Conservation (phyloP, 2,888 invertebrate genomes). For the Drosophila atripex region DNA sequence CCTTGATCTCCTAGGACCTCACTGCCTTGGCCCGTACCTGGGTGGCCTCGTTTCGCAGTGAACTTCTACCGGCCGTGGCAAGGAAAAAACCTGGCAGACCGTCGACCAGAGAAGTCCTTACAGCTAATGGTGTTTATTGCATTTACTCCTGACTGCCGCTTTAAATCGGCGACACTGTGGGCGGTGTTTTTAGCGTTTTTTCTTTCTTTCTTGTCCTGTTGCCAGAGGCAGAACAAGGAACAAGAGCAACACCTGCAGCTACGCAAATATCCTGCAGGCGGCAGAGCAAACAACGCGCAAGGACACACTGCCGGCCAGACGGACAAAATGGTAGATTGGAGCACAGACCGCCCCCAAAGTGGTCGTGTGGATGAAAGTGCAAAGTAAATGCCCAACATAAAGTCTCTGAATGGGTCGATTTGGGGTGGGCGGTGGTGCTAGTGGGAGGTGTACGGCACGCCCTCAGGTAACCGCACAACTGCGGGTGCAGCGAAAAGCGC, state of each 20-base stretch:
- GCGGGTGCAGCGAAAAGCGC: constrained; percentile 54
- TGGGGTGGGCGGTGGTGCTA: neutral
- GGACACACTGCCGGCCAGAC: constrained; percentile 1
- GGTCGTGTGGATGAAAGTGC: constrained; percentile 66
- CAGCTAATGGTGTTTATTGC: constrained; percentile 79
- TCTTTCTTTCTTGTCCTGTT: neutral
- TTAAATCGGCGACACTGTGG: constrained; percentile 70
- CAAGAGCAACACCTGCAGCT: constrained; percentile 56
- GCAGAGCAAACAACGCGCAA: constrained; percentile 32
- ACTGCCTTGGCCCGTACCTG: constrained; percentile 42
- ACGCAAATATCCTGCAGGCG: constrained; percentile 67
- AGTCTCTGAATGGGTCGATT: constrained; percentile 38
- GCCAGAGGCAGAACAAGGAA: constrained; percentile 1
- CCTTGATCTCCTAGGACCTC: constrained; percentile 2
- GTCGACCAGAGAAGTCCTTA: constrained; percentile 36
- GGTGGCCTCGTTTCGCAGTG: constrained; percentile 52
- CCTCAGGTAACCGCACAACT: constrained; percentile 19
- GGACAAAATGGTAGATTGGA: neutral
- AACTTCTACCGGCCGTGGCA: constrained; percentile 52
- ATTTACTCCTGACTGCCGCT: constrained; percentile 74
- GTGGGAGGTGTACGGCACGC: constrained; percentile 19
- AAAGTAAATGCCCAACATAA: constrained; percentile 74
- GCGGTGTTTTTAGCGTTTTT: neutral
- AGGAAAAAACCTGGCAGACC: constrained; percentile 30
- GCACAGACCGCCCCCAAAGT: constrained; percentile 36